These are phyloP conservation scores for Parazoanthus swiftii DNA, from an alignment of 92 coral and sea anemone species.

Conservation along the genomic window DNA sequence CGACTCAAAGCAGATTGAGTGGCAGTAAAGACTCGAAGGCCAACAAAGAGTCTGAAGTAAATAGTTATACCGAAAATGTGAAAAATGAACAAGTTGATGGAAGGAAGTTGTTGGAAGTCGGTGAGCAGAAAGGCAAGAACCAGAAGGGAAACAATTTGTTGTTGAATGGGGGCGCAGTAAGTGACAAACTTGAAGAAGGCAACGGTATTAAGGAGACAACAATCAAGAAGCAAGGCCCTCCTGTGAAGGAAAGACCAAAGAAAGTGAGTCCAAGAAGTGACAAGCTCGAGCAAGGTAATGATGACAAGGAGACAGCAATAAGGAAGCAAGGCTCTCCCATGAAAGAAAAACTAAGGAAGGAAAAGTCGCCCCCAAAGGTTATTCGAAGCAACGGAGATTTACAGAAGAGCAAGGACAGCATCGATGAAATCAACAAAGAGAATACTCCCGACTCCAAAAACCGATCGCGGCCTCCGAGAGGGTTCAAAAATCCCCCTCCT, in stretches of 20 bases:
- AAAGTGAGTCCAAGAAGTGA: slow-evolving; percentile 43
- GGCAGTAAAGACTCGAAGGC: not conserved
- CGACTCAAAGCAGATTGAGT: slow-evolving; percentile 1
- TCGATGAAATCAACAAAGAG: slow-evolving; percentile 42
- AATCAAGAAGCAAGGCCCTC: slow-evolving; percentile 40
- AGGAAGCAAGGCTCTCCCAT: slow-evolving; percentile 40
- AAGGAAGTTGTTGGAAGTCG: not conserved
- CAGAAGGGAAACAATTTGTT: not conserved
- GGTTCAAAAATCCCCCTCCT: slow-evolving; percentile 74
- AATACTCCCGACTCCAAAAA: slow-evolving; percentile 23
- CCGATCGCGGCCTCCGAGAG: slow-evolving; percentile 50
- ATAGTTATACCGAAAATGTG: not conserved
- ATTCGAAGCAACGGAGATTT: slow-evolving; percentile 30
- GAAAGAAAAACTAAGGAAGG: slow-evolving; percentile 29
- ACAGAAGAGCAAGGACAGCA: slow-evolving; percentile 16
- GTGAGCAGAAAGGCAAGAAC: not conserved
- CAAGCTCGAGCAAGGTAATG: not conserved
- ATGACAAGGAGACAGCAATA: slow-evolving; percentile 1
- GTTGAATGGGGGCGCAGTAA: slow-evolving; percentile 47
- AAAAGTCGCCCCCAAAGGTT: slow-evolving; percentile 38
- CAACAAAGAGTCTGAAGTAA: not conserved
- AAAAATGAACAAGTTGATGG: not conserved
- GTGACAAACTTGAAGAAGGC: not conserved
- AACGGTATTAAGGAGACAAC: slow-evolving; percentile 3
- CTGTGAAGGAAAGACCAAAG: slow-evolving; percentile 15